Conservation (phyloP, 2,888 invertebrate species). For the Xiphydria camelus region DNA sequence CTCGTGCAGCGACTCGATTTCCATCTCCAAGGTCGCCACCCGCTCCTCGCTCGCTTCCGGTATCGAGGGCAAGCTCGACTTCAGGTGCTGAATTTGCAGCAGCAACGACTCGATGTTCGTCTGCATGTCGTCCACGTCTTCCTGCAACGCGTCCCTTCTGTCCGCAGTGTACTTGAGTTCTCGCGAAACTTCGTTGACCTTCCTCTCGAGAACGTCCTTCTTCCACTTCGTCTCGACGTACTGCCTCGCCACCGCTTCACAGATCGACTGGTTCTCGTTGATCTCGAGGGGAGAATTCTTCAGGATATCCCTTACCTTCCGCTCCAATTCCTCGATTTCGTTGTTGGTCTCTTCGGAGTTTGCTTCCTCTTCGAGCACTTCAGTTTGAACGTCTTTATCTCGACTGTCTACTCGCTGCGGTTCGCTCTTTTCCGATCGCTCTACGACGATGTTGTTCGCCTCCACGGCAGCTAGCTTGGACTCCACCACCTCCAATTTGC, state of each 20-base stretch:
- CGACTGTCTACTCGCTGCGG: slow-evolving; percentile 5
- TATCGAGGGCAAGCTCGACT: slow-evolving; percentile 49
- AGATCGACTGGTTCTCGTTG: slow-evolving; percentile 44
- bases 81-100: slow-evolving; percentile 43
- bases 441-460: slow-evolving; percentile 17
- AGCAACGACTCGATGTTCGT: slow-evolving; percentile 49
- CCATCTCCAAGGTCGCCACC: slow-evolving; percentile 47
- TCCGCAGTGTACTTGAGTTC: slow-evolving; percentile 44
- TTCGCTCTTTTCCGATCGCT: background rate
- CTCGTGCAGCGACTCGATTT: slow-evolving; percentile 53
- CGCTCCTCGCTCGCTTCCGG: slow-evolving; percentile 52
- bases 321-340: slow-evolving; percentile 40
- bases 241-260: slow-evolving; percentile 40
- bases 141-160: slow-evolving; percentile 43
- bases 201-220: slow-evolving; percentile 53
- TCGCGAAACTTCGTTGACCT: slow-evolving; percentile 47
- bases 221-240: slow-evolving; percentile 50
- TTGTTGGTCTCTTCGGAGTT: background rate
- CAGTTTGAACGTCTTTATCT: slow-evolving; percentile 26
- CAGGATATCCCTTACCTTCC: slow-evolving; percentile 51
- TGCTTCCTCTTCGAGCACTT: slow-evolving; percentile 7
- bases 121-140: slow-evolving; percentile 51
- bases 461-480: slow-evolving; percentile 18
- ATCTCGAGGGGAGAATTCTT: slow-evolving; percentile 54
- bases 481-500: slow-evolving; percentile 34